phyloP scores from a whole-genome alignment of 2,113 vertebrate genomes.

The Orcinus orca region DNA sequence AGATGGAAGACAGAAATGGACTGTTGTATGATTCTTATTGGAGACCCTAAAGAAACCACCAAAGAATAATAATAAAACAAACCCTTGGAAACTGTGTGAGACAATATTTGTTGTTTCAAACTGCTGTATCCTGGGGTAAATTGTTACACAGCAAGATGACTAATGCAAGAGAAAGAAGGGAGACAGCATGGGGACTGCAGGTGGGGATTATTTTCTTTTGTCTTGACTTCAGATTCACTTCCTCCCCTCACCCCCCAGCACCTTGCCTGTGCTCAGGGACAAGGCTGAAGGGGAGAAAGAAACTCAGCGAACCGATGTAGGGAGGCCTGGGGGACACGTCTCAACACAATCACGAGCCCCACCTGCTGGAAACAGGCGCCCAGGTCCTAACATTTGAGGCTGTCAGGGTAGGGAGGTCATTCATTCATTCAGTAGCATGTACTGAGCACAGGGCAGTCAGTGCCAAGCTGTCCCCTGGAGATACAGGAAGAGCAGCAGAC shows the following conservation, averaged over 20 bases:
- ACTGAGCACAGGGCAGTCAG: background rate
- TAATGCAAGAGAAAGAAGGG: background rate
- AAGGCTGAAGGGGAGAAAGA: background rate
- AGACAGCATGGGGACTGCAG: background rate
- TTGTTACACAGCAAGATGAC: background rate
- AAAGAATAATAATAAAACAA: background rate
- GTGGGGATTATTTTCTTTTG: background rate
- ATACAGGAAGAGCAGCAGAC: too few species aligned
- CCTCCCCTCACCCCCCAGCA: background rate
- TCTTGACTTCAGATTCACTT: background rate
- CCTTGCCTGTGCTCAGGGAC: background rate
- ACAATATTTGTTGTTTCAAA: background rate
- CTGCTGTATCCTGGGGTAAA: background rate
- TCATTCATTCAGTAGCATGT: background rate
- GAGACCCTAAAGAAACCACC: background rate
- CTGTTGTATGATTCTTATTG: background rate
- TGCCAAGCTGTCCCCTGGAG: background rate
- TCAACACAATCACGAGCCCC: too few species aligned
- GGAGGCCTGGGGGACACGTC: background rate
- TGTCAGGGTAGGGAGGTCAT: too few species aligned
- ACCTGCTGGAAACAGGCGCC: background rate
- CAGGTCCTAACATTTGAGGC: background rate
- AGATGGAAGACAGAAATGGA: background rate
- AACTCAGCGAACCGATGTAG: background rate
- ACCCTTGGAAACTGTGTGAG: background rate